phyloP scores from a whole-genome alignment of 1,140 invertebrate genomes.

The Drosophila sproati region DNA sequence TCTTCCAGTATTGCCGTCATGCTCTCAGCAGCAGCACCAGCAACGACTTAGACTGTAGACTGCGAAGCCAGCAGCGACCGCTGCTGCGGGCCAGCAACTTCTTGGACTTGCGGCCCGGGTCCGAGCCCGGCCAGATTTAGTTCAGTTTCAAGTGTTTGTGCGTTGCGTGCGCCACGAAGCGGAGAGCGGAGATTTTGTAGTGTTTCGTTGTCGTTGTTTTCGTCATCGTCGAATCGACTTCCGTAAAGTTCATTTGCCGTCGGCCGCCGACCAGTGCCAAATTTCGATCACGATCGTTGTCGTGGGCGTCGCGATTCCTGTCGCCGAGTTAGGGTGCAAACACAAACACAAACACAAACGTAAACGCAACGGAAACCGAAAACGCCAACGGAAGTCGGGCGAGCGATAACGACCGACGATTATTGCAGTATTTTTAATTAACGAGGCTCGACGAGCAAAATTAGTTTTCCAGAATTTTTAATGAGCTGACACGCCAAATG shows the following conservation, averaged over 20 bases:
- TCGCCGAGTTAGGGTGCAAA: conserved; percentile 54
- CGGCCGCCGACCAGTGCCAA: conserved; percentile 36
- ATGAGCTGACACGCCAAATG: conserved; percentile 48
- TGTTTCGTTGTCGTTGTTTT: conserved; percentile 47
- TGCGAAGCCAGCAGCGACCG: conserved; percentile 30
- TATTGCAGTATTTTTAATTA: conserved; percentile 70
- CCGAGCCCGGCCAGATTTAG: conserved; percentile 80
- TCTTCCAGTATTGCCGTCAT: conserved; percentile 74
- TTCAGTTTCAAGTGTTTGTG: conserved; percentile 84
- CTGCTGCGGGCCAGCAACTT: conserved; percentile 81
- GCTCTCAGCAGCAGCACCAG: conserved; percentile 57
- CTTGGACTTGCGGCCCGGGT: conserved; percentile 80
- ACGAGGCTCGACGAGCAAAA: conserved; percentile 56
- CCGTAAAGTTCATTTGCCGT: conserved; percentile 52
- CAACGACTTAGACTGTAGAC: conserved; percentile 37
- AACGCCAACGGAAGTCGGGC: conserved; percentile 64
- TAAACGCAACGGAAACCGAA: conserved; percentile 49
- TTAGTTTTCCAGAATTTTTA: conserved; percentile 73
- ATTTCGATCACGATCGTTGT: conserved; percentile 49
- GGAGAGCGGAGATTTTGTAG: conserved; percentile 66
- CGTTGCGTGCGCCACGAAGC: conserved; percentile 83
- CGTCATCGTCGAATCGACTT: conserved; percentile 38
- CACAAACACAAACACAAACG: conserved; percentile 8
- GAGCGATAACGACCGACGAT: conserved; percentile 52
- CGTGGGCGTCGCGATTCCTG: conserved; percentile 69